phyloP scores from a whole-genome alignment of 2,888 invertebrate genomes.

The Trichogramma evanescens region DNA sequence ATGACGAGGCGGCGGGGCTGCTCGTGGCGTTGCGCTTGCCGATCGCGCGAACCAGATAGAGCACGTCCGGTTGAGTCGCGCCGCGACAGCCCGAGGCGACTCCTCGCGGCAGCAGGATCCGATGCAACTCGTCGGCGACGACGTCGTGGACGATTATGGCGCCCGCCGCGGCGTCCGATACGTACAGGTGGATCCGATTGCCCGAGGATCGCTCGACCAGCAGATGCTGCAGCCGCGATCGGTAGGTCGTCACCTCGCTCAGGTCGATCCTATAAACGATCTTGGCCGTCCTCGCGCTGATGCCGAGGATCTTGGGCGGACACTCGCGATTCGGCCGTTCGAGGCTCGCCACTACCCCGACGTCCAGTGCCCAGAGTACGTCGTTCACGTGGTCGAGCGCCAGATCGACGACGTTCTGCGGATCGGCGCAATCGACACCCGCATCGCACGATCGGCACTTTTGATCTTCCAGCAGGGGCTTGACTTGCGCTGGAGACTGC shows the following conservation, averaged over 20 bases:
- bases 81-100: slow-evolving; percentile 40
- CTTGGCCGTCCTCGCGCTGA: slow-evolving; percentile 56
- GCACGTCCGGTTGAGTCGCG: slow-evolving; percentile 50
- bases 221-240: slow-evolving; percentile 62
- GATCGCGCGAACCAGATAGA: slow-evolving; percentile 54
- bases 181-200: slow-evolving; percentile 56
- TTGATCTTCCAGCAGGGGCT: slow-evolving; percentile 64
- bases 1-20: too few species aligned
- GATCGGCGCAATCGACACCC: slow-evolving; percentile 58
- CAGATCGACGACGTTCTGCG: slow-evolving; percentile 67
- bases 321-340: slow-evolving; percentile 60
- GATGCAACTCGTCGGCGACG: slow-evolving; percentile 46
- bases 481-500: slow-evolving; percentile 52
- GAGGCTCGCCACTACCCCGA: slow-evolving; percentile 63
- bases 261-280: slow-evolving; percentile 50
- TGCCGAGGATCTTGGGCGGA: slow-evolving; percentile 62
- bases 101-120: slow-evolving; percentile 54
- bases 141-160: slow-evolving; percentile 53
- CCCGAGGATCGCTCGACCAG: slow-evolving; percentile 60
- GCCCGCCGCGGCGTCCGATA: slow-evolving; percentile 63
- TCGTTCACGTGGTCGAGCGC: slow-evolving; percentile 54
- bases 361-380: slow-evolving; percentile 67
- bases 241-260: slow-evolving; percentile 45
- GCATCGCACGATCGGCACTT: slow-evolving; percentile 40
- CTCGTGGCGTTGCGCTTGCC: slow-evolving; percentile 49